Conservation (phyloP, 2,797 vertebrate species). For the Anomalospiza imberbis region DNA sequence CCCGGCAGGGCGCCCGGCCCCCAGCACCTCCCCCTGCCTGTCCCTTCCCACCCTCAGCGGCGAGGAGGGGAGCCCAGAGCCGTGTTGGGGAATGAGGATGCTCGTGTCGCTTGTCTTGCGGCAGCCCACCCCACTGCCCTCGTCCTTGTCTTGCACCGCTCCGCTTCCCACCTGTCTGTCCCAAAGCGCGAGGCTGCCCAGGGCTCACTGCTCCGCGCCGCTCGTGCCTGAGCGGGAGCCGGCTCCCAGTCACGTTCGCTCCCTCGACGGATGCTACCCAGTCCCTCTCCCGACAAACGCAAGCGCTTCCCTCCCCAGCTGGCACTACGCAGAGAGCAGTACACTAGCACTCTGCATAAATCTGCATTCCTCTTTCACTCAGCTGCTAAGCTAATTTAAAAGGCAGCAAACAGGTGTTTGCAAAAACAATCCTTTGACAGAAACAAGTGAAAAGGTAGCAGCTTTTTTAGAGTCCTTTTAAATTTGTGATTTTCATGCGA, state of each 20-base stretch:
- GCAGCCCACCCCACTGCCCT: accelerated
- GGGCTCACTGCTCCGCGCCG: not conserved
- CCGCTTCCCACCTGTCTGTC: accelerated
- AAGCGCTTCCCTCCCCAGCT: accelerated
- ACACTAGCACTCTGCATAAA: accelerated
- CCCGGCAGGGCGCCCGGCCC: not conserved
- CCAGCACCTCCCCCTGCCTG: not conserved
- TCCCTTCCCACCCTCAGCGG: not conserved
- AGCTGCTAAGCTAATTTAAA: not conserved
- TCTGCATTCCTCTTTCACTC: too few species aligned
- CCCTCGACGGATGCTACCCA: not conserved
- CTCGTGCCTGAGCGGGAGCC: accelerated
- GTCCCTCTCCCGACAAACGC: too few species aligned
- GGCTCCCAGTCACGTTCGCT: accelerated
- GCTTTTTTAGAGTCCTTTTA: not conserved
- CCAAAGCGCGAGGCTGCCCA: accelerated
- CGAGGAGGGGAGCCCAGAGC: accelerated
- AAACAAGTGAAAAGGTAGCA: not conserved
- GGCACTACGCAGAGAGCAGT: accelerated
- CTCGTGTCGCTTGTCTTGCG: accelerated
- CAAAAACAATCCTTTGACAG: not conserved
- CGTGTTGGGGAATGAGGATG: accelerated
- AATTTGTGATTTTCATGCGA: not conserved
- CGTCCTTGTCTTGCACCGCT: accelerated
- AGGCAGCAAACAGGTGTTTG: not conserved